Evolutionary conservation across 2,797 vertebrate species (phyloP).

Genomic region (Psittacula derbiana): DNA sequence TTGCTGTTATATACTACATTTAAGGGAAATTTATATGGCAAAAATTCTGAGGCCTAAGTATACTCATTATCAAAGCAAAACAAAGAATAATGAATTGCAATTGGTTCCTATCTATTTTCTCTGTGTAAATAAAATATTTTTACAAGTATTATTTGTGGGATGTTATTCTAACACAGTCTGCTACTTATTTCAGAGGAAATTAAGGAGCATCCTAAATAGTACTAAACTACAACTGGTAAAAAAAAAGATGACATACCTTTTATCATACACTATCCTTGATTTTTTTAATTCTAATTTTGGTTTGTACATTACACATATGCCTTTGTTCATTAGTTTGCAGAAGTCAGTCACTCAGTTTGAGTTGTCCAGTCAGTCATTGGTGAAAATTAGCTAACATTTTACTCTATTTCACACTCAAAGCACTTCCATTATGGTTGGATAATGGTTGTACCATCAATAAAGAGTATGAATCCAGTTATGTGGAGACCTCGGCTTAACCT

Average conservation of each 20-base stretch:
- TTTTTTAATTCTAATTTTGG: conserved; percentile 1
- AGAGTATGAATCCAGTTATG: conserved; percentile 55
- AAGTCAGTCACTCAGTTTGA: neutral
- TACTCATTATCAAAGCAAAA: neutral
- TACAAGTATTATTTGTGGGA: neutral
- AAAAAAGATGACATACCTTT: neutral
- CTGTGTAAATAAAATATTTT: neutral
- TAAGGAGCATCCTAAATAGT: neutral
- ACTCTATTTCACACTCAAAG: conserved; percentile 68
- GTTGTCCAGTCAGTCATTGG: neutral
- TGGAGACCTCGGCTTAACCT: conserved; percentile 61
- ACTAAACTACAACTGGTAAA: neutral
- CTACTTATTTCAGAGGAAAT: neutral
- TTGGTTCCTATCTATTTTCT: neutral
- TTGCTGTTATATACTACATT: neutral
- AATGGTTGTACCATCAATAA: conserved; percentile 70
- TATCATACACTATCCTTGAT: neutral
- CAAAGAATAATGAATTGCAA: neutral
- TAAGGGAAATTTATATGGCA: neutral
- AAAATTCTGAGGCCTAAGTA: neutral
- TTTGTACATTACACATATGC: neutral
- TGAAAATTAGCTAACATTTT: conserved; percentile 62
- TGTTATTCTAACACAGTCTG: neutral
- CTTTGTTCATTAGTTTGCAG: neutral
- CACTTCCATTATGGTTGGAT: conserved; percentile 70